Base-by-base conservation (phyloP, 92 coral and sea anemone species). In the Metridium senile region DNA sequence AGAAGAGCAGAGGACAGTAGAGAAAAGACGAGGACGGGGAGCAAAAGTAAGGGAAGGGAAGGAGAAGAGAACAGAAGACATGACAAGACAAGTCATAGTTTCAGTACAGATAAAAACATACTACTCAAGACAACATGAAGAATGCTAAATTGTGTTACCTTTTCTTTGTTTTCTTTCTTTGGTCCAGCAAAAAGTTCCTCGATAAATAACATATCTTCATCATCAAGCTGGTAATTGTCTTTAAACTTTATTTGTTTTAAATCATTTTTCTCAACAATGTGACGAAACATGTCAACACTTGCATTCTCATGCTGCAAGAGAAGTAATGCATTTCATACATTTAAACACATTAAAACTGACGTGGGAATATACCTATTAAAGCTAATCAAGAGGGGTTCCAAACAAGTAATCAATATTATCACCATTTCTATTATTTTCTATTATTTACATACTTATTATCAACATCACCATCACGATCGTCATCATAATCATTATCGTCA, bases 131-230 rank as follows among this genome's bases (percentile, higher is more conserved):
- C n/a, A n/a, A n/a, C n/a, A n/a, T n/a, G n/a, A n/a, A n/a, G n/a
- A n/a, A n/a, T n/a, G n/a, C n/a, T 11, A 1, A 20, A 16, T 7
- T 66, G 71, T 26, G 25, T 33, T 63, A 71, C 62, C 75, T 54
- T 59, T 76, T 69, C 59, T 62, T 81, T 65, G 58, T 68, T 45
- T 20, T 70, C 71, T 46, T 82, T 26, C 32, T 75, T 63, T 68
- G 87, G 81, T 2, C 92, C 95, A 27, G 84, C 78, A 21, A 94
- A 92, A 1, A 91, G 90, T 58, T 94, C 97, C 74, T 94, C 84
- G 22, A 94, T 87, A 56, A 94, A 94, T 22, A 34, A 68, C 62
- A 86, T 31, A 58, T 94, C 98, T 28, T 74, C 71, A 26, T 81
- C 78, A 26, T 53, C 53, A 33, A 94, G n/a, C n/a, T n/a, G 84